phyloP scores from a whole-genome alignment of 1,140 invertebrate species.

The Formica selysi region DNA sequence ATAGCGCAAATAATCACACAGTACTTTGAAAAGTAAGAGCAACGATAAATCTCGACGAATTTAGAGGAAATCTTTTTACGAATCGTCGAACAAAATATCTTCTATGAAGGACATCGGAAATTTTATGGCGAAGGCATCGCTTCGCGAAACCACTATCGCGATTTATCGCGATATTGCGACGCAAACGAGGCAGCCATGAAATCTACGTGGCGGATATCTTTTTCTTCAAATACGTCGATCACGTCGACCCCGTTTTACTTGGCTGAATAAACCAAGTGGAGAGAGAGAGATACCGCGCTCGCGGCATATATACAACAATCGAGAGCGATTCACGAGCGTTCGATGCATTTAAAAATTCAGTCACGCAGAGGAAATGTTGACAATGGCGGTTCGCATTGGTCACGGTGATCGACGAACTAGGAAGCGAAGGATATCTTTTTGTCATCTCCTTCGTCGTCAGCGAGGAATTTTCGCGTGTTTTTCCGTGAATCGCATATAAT shows the following conservation, averaged over 20 bases:
- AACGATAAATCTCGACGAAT: background rate
- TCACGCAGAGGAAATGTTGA: constrained; percentile 62
- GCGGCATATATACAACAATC: background rate
- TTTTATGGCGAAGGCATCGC: background rate
- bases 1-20: background rate
- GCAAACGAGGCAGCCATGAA: constrained; percentile 13
- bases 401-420: constrained; percentile 66
- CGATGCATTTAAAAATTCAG: constrained; percentile 57
- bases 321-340: constrained; percentile 20
- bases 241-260: constrained; percentile 64
- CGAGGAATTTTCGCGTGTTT: constrained; percentile 59
- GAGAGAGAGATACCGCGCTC: background rate
- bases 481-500: background rate
- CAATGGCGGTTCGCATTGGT: constrained; percentile 43
- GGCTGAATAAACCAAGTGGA: constrained; percentile 51
- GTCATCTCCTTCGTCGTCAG: constrained; percentile 10
- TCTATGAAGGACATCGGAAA: background rate
- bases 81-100: background rate
- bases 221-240: constrained; percentile 44
- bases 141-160: constrained; percentile 13
- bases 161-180: constrained; percentile 49
- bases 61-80: background rate
- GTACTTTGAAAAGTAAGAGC: background rate
- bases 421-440: constrained; percentile 72
- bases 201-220: constrained; percentile 51